Evolutionary conservation across 2,888 invertebrate species (phyloP), one percentile per base, ranked within the genome.

Genomic region (Bombylius major): DNA sequence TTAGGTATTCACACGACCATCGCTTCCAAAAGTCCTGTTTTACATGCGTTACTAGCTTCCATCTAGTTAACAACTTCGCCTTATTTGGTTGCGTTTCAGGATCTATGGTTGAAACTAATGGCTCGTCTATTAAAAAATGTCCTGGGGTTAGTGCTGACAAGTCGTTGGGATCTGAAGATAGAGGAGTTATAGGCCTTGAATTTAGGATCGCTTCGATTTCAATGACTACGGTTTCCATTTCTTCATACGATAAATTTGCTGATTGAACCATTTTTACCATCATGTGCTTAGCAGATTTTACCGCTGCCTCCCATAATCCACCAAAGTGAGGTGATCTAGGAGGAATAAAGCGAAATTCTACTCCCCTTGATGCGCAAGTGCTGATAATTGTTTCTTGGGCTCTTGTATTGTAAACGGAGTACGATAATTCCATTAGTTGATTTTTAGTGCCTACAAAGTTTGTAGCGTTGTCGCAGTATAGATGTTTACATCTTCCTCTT

Each of bases 401-500:
- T 9, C 36, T 9, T 4, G 23, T 31, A 48, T 42, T 13, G 46
- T 54, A 33, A 13, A 49, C 31, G 6, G 33, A 13, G 13, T 39
- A 12, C 12, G 6, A 47, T 23, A 50, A n/a, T 8, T 55, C 55
- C 13, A 36, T 31, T n/a, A 56, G 14, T 32, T 47, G 12, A 36
- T 52, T 46, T 1, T 45, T 47, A 36, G 60, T 48, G 8, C 58
- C 56, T 23, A 57, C 53, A 39, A 60, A 58, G n/a, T 56, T 55
- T 4, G 60, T 54, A 1, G 23, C 42, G 32, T 44, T 46, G 33
- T 53, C 53, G 13, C 44, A 52, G 50, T 56, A 59, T 8, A 59
- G 32, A 12, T 54, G 51, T 11, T n/a, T 32, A 39, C 54, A 58
- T 6, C 34, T 14, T 9, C 56, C 57, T n/a, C 58, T 34, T 11